phyloP scores from a whole-genome alignment of 2,888 invertebrate species.

The Amiota communis region DNA sequence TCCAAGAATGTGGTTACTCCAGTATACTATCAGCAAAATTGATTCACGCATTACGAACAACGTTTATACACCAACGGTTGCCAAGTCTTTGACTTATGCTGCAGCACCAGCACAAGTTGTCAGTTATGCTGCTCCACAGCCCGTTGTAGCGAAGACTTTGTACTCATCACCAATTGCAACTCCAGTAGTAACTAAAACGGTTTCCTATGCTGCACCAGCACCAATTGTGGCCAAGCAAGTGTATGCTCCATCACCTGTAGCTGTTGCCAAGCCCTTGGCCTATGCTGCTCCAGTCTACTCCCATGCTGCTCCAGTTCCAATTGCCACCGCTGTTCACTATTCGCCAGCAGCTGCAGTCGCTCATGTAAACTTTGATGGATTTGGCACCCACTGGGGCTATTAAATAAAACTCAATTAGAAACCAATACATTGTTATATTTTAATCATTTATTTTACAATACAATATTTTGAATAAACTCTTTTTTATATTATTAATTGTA shows the following conservation, averaged over 20 bases:
- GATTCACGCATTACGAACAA: slow-evolving; percentile 77
- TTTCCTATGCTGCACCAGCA: slow-evolving; percentile 56
- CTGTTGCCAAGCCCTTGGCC: slow-evolving; percentile 14
- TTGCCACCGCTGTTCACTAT: slow-evolving; percentile 4
- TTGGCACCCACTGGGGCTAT: slow-evolving; percentile 79
- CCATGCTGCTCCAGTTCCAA: slow-evolving; percentile 50
- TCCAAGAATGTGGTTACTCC: slow-evolving; percentile 77
- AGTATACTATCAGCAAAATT: slow-evolving; percentile 76
- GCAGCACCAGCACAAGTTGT: slow-evolving; percentile 53
- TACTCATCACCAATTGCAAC: slow-evolving; percentile 52
- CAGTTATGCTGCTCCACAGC: slow-evolving; percentile 65
- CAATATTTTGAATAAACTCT: not conserved
- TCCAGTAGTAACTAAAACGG: slow-evolving; percentile 51
- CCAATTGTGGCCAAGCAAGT: slow-evolving; percentile 35
- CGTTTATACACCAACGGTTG: slow-evolving; percentile 72
- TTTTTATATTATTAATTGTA: not conserved
- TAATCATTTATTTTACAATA: not conserved
- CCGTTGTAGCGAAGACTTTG: slow-evolving; percentile 54
- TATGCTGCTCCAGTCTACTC: slow-evolving; percentile 45
- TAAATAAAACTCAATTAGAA: slow-evolving; percentile 67
- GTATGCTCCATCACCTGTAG: slow-evolving; percentile 47
- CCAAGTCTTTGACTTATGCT: slow-evolving; percentile 63
- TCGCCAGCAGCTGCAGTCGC: slow-evolving; percentile 71
- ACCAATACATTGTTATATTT: too few species aligned
- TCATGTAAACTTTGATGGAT: slow-evolving; percentile 79